Evolutionary conservation across 2,797 vertebrate genomes (phyloP).

Genomic region (Dermochelys coriacea): DNA sequence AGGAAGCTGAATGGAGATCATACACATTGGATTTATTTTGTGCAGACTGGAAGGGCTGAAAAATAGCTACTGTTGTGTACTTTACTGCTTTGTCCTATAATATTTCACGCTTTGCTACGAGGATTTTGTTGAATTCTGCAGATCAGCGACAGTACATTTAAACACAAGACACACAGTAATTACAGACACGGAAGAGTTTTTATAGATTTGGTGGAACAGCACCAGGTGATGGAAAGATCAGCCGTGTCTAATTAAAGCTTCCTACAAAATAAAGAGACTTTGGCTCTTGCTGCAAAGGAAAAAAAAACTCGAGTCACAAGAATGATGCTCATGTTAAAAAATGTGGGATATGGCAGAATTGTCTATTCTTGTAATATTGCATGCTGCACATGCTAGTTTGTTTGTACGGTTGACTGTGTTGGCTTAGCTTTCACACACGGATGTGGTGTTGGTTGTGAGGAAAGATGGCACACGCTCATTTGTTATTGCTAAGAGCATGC

Average conservation of each 20-base stretch:
- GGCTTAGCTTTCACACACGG: background rate
- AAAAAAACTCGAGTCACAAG: slow-evolving; percentile 6
- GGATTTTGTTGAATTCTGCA: slow-evolving; percentile 57
- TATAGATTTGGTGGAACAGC: slow-evolving; percentile 58
- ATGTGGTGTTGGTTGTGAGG: background rate
- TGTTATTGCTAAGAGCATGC: background rate
- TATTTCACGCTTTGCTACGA: slow-evolving; percentile 47
- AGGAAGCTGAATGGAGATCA: slow-evolving; percentile 15
- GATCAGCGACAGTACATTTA: slow-evolving; percentile 57
- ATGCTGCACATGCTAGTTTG: background rate
- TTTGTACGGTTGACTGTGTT: rapidly evolving
- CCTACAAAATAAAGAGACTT: slow-evolving; percentile 49
- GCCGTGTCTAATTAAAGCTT: slow-evolving; percentile 35
- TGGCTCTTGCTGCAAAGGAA: background rate
- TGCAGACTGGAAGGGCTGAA: slow-evolving; percentile 31
- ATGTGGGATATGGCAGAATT: background rate
- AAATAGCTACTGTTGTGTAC: slow-evolving; percentile 50
- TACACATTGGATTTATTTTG: background rate
- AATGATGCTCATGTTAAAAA: background rate
- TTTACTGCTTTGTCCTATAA: slow-evolving; percentile 38
- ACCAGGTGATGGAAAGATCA: slow-evolving; percentile 63
- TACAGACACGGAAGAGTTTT: slow-evolving; percentile 51
- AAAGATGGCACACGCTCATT: rapidly evolving
- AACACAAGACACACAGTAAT: slow-evolving; percentile 63
- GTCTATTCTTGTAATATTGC: background rate